These are phyloP conservation scores for Hyposoter didymator DNA, from an alignment of 2,888 invertebrate species.

Conservation along the genomic window DNA sequence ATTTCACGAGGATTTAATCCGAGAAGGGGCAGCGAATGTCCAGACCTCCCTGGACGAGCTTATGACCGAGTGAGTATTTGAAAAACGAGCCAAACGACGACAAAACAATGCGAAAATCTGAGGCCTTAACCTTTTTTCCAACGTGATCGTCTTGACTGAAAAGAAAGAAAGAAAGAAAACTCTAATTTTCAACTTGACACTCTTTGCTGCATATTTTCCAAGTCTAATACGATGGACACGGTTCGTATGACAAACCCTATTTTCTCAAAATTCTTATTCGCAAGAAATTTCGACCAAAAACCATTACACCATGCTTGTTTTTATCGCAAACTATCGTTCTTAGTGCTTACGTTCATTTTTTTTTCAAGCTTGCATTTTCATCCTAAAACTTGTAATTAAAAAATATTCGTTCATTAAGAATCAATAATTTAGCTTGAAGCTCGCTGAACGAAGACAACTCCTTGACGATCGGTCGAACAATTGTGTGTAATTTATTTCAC, in stretches of 20 bases:
- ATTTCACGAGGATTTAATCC: slow-evolving; percentile 80
- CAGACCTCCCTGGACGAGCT: slow-evolving; percentile 84
- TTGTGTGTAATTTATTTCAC: not conserved
- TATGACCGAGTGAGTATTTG: slow-evolving; percentile 84
- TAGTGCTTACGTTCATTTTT: slow-evolving; percentile 72
- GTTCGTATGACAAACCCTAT: slow-evolving; percentile 70
- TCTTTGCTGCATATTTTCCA: slow-evolving; percentile 54
- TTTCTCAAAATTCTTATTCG: slow-evolving; percentile 44
- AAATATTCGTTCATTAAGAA: slow-evolving; percentile 6
- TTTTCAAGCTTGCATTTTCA: slow-evolving; percentile 64
- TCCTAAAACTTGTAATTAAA: slow-evolving; percentile 49
- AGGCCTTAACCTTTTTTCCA: slow-evolving; percentile 33
- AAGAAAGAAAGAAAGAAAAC: slow-evolving; percentile 24
- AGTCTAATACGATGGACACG: slow-evolving; percentile 68
- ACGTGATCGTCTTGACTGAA: not conserved
- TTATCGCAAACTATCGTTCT: slow-evolving; percentile 65
- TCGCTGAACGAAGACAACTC: slow-evolving; percentile 23
- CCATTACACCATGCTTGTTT: slow-evolving; percentile 28
- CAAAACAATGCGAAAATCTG: not conserved
- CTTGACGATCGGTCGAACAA: slow-evolving; percentile 21
- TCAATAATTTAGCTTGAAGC: slow-evolving; percentile 81
- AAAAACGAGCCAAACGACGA: slow-evolving; percentile 56
- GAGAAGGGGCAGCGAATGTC: slow-evolving; percentile 81
- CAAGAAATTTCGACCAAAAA: not conserved
- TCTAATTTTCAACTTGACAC: slow-evolving; percentile 16